A percentile compares a stretch with the other conserved stretches of the same genome.
Evolutionary conservation across 2,888 invertebrate species (phyloP).

Genomic region (Ophion ventricosus): DNA sequence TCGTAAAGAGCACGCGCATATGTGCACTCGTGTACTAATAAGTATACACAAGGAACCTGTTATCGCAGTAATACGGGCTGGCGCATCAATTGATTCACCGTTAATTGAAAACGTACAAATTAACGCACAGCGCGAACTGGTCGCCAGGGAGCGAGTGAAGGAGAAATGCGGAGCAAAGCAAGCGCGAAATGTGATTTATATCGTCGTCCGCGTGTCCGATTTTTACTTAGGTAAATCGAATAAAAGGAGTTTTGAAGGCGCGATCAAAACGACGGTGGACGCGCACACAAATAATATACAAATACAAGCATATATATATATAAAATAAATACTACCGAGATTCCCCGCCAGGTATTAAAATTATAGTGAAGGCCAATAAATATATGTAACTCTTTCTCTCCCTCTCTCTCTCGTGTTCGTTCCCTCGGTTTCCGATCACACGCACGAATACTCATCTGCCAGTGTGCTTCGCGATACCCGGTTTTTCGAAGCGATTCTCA

Average conservation of each 20-base stretch:
- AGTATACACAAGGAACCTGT: not conserved
- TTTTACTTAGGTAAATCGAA: constrained; percentile 33
- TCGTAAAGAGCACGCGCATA: not conserved
- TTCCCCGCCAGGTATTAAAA: constrained; percentile 46
- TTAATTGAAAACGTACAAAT: constrained; percentile 77
- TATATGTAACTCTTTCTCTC: constrained; percentile 18
- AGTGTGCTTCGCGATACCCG: constrained; percentile 45
- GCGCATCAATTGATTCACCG: constrained; percentile 67
- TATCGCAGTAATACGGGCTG: constrained; percentile 18
- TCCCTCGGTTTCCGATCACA: constrained; percentile 26
- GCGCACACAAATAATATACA: not conserved
- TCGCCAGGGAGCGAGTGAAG: constrained; percentile 1
- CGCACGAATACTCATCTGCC: constrained; percentile 31
- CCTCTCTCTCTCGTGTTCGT: not conserved
- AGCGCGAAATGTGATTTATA: constrained; percentile 71
- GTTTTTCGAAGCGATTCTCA: constrained; percentile 56
- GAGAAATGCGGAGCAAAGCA: constrained; percentile 23
- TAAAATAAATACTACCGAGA: constrained; percentile 6
- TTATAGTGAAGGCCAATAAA: constrained; percentile 47
- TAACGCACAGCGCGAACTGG: constrained; percentile 71
- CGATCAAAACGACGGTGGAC: constrained; percentile 33
- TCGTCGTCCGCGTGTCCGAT: constrained; percentile 65
- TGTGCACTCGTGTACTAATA: not conserved
- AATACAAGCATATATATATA: not conserved
- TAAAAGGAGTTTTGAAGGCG: constrained; percentile 25